Evolutionary conservation across 2,113 vertebrate species (phyloP).

Genomic region (Podarcis cretensis): DNA sequence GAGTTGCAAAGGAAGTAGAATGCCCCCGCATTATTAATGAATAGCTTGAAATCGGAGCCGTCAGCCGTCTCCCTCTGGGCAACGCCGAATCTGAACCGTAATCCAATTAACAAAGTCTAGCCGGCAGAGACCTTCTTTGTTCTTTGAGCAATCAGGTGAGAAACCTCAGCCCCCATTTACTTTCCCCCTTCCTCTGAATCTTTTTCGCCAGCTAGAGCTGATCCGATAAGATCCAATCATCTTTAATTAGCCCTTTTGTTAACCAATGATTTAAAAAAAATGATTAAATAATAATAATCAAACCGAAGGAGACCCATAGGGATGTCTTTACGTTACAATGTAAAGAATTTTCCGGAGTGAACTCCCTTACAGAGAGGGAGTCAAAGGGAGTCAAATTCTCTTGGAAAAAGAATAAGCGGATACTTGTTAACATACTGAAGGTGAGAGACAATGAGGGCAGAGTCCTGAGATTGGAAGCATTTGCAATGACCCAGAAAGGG

Average conservation of each 20-base stretch:
- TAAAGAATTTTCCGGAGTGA: background rate
- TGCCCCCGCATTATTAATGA: background rate
- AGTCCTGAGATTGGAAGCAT: background rate
- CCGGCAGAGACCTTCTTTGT: background rate
- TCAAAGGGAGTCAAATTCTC: background rate
- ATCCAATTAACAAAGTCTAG: slow-evolving; percentile 20
- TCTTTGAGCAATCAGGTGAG: background rate
- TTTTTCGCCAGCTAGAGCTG: background rate
- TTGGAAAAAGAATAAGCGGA: background rate
- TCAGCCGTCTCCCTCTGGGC: background rate
- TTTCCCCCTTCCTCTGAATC: background rate
- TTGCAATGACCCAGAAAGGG: background rate
- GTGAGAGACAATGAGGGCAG: background rate
- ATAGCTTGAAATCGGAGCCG: slow-evolving; percentile 10
- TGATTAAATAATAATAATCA: background rate
- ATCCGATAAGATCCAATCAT: background rate
- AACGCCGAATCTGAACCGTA: background rate
- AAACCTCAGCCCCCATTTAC: background rate
- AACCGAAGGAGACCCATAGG: background rate
- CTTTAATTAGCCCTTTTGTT: background rate
- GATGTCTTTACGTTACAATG: background rate
- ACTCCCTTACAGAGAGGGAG: background rate
- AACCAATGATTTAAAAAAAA: too few species aligned
- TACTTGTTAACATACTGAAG: background rate
- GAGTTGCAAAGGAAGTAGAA: slow-evolving; percentile 3